Evolutionary conservation across 2,888 invertebrate genomes (phyloP), one percentile per base, ranked within the genome.

Genomic region (Cinara cedri): DNA sequence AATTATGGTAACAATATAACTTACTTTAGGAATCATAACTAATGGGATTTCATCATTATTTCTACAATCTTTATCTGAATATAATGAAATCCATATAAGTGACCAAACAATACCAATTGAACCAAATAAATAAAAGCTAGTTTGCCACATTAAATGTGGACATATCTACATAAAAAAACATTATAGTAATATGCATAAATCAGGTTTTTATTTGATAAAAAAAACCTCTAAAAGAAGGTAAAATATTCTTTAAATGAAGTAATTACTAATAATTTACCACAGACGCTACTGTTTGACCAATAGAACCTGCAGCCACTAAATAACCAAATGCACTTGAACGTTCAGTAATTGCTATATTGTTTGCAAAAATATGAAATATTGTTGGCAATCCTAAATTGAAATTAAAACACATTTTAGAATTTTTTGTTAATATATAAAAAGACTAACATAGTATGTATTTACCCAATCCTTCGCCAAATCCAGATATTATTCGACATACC

Each of bases 391-490:
- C 92, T 91, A 84, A 9, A 86, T 49, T 21, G 8, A 85, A 82
- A 81, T 68, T 82, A 81, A 80, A 74, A 68, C 16, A 13, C n/a
- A 26, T 63, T 54, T 19, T 26, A 3, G 3, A n/a, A 60, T 19
- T 34, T 21, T 26, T 19, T 62, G 26, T 68, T n/a, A 24, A 10
- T 4, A 75, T 13, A 70, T 10, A 55, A 75, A 63, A 13, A 26
- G 42, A 42, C 4, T 34, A 21, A 19, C 63, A 60, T 24, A 34
- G 46, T 3, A 46, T 51, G 14, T 49, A 19, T 83, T 84, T 85
- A 91, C 91, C 91, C 84, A 92, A 85, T 65, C 92, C 92, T 87
- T 92, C 92, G 14, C 92, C 92, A 72, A 92, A 88, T 13, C 92
- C 92, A 34, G 93, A 86, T 49, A 92, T 83, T 21, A 92, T 90